These are phyloP conservation scores for Sturmia bella DNA, from an alignment of 2,888 invertebrate genomes.

Conservation along the genomic window DNA sequence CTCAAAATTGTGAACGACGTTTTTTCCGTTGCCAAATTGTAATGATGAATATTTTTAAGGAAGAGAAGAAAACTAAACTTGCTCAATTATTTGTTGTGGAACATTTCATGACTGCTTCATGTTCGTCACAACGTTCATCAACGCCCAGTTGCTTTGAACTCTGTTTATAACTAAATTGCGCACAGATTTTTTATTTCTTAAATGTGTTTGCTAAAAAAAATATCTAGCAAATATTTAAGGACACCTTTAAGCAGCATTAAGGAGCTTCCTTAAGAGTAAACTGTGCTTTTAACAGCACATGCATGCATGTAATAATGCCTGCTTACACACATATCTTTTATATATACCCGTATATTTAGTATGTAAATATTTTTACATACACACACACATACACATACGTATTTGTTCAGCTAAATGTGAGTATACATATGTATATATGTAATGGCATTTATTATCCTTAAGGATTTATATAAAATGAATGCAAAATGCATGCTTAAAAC, in stretches of 20 bases:
- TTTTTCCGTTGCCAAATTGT: too few relatives aligned
- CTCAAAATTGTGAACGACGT: too few relatives aligned
- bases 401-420: not conserved
- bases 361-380: conserved; percentile 1
- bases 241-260: conserved; percentile 14
- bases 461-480: conserved; percentile 65
- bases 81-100: too few relatives aligned
- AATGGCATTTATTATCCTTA: conserved; percentile 66
- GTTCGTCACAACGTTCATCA: too few relatives aligned
- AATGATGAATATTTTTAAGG: too few relatives aligned
- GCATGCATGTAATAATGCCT: not conserved
- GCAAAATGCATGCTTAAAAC: conserved; percentile 65
- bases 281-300: not conserved
- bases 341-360: not conserved
- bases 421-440: conserved; percentile 18
- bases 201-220: too few relatives aligned
- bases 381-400: not conserved
- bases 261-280: conserved; percentile 19
- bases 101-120: too few relatives aligned
- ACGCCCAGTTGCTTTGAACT: too few relatives aligned
- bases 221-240: not conserved
- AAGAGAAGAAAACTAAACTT: too few relatives aligned
- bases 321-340: not conserved
- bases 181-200: too few relatives aligned
- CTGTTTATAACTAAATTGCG: too few relatives aligned